Percentiles rank a stretch among this genome's conserved stretches.
These are phyloP conservation scores for Exephanes ischioxanthus DNA, from an alignment of 2,888 invertebrate species.

Conservation along the genomic window DNA sequence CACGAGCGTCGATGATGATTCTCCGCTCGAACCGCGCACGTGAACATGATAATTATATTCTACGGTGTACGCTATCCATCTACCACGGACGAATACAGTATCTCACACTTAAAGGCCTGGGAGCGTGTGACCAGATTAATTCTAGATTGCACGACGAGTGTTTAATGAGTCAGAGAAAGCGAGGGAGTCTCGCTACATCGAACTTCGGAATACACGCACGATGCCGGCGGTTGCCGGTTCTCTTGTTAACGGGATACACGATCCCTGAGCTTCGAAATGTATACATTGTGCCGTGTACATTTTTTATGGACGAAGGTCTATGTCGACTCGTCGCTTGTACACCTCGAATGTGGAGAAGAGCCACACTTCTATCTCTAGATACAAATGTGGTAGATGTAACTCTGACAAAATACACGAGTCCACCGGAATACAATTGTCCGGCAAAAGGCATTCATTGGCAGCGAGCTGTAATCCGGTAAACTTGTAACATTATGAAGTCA, in stretches of 20 bases:
- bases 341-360: not conserved
- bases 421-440: not conserved
- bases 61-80: conserved; percentile 16
- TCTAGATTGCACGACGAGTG: conserved; percentile 38
- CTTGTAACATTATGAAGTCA: no score
- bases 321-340: not conserved
- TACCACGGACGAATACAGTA: conserved; percentile 8
- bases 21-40: conserved; percentile 15
- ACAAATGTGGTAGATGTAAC: not conserved
- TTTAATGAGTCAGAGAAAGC: conserved; percentile 57
- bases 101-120: conserved; percentile 23
- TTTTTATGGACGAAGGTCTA: not conserved
- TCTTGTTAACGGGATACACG: conserved; percentile 2
- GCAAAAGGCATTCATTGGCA: not conserved
- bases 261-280: conserved; percentile 16
- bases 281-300: not conserved
- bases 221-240: conserved; percentile 29
- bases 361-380: not conserved
- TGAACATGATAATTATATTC: conserved; percentile 32
- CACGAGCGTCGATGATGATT: conserved; percentile 55
- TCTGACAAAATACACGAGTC: not conserved
- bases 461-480: no score
- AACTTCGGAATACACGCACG: conserved; percentile 29
- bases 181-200: conserved; percentile 48
- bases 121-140: conserved; percentile 61